Conservation (phyloP, 2,113 vertebrate species). For the Chionodraco myersi region DNA sequence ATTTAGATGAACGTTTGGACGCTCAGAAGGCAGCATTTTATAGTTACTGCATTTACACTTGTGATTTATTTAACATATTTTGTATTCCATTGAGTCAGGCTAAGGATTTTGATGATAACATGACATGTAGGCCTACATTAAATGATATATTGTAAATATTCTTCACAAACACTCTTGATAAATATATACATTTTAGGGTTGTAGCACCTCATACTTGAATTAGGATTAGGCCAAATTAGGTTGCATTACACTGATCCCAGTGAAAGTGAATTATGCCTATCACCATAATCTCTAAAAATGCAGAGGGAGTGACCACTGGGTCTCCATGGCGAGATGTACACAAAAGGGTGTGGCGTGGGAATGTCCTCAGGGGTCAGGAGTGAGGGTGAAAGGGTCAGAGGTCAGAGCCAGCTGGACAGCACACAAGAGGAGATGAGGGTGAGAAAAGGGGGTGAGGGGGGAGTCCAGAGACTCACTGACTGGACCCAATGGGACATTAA, state of each 20-base stretch:
- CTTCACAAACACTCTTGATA: not conserved
- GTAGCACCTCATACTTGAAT: constrained; percentile 23
- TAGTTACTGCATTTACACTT: not conserved
- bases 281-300: constrained; percentile 62
- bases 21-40: not conserved
- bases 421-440: constrained; percentile 83
- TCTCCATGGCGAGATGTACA: constrained; percentile 75
- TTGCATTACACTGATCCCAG: constrained; percentile 60
- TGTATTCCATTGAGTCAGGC: not conserved
- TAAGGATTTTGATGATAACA: not conserved
- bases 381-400: constrained; percentile 81
- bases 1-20: not conserved
- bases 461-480: constrained; percentile 60
- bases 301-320: constrained; percentile 76
- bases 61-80: not conserved
- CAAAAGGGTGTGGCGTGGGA: constrained; percentile 89
- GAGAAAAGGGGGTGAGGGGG: constrained; percentile 77
- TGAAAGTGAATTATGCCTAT: constrained; percentile 56
- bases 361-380: constrained; percentile 84
- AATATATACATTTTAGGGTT: constrained; percentile 3
- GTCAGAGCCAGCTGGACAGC: constrained; percentile 86
- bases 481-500: constrained; percentile 81
- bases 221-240: constrained; percentile 62
- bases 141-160: not conserved
- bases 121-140: not conserved